Evolutionary conservation across 2,113 vertebrate genomes (phyloP), one percentile per base, ranked within the genome.

Genomic region (Prinia subflava): DNA sequence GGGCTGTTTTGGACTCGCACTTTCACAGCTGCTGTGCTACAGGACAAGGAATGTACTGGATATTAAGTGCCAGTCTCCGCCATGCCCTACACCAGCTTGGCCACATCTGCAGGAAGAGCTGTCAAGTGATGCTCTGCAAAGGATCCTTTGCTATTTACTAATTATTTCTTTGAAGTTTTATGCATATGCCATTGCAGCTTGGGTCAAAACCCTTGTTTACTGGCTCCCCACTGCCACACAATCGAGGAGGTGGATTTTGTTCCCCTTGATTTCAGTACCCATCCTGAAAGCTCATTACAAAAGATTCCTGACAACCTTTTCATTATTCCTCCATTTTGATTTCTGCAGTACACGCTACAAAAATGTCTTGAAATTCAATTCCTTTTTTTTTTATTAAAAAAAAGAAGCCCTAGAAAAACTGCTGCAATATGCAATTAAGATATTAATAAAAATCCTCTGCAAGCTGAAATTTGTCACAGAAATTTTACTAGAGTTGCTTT

Each of bases 271-370:
- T 82, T 76, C 74, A 76, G 11, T 15, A 33, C 9, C 15, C 3
- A 10, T 47, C 37, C 77, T 31, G 21, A 68, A 89, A 87, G 33
- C 20, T 24, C 37, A 18, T 27, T 42, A 49, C 44, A 41, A 68
- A 63, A 56, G 31, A 73, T 23, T 59, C 25, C 69, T 4, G 5
- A 78, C 4, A 7, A 56, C 41, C 44, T 81, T 83, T 53, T 41
- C 31, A 21, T 68, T 67, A 71, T 80, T 83, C 56, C 42, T 95
- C 75, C 50, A 70, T 95, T 96, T 91, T 83, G 57, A 73, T 76
- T 92, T 62, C 74, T 53, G 17, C 53, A 82, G 24, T 10, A 79
- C 18, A 52, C 0, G 0, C n/a, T 44, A 52, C 30, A 44, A 22
- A 19, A 59, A 3, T 17, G 0, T 44, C 28, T 73, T 27, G 2